Base-by-base conservation (phyloP, 2,888 invertebrate species). In the Synanthedon formicaeformis region DNA sequence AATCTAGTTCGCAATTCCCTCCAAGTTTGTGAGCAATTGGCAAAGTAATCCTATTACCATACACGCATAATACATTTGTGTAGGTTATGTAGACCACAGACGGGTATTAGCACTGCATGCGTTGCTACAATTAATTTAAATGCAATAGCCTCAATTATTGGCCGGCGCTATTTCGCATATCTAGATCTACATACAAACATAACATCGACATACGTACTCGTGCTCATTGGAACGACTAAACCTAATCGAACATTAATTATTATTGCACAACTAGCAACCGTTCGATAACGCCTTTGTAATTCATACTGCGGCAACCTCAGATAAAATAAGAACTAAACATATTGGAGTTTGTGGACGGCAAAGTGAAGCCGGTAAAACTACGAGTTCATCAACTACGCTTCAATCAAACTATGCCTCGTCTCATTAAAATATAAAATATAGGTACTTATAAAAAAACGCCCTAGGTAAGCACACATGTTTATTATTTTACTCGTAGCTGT, bases 111-210 rank as follows among this genome's bases (percentile, higher is more conserved):
- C 64, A 61, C 69, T 71, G 73, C 74, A 73, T 76, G 72, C 71
- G 72, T 73, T 71, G 76, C 71, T 66, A 73, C 79, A 78, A 83
- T 84, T 81, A 83, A 83, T 82, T 81, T 79, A 78, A 81, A 81
- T 74, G 81, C 78, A 81, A 82, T 79, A 76, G 76, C 81, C 73
- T 71, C 78, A 82, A 81, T 84, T 78, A 81, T 74, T 73, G 74
- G 72, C 66, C 62, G 65, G 70, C 73, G 45, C 13, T 70, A 74
- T 75, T 72, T 69, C 67, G 60, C 66, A 49, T 49, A 49, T 23
- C 49, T 14, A 23, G 2, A 10, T 12, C 49, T 14, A 23, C 4
- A 10, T 12, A 45, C 45, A 45, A 45, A 13, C 12, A n/a, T 13
- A 13, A 14, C 14, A 45, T n/a, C 13, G 14, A 45, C 45, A 45